A percentile compares a stretch with the other conserved stretches of the same genome.
phyloP scores from a whole-genome alignment of 2,888 invertebrate species.

The Dolichomitus sp. region DNA sequence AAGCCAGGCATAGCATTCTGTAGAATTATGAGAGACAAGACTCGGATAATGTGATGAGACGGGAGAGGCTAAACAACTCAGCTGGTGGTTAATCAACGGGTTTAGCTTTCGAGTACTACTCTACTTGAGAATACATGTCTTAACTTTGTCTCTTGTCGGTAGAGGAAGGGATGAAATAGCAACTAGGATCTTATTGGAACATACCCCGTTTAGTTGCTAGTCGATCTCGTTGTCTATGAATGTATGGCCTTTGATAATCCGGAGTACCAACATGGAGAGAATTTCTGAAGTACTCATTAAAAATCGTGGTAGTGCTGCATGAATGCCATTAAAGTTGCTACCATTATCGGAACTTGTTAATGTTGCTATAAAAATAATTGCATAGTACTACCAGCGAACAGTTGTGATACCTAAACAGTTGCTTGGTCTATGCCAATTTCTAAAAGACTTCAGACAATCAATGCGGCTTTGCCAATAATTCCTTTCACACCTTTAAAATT shows the following conservation, averaged over 20 bases:
- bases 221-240: neutral
- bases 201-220: neutral
- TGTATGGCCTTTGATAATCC: neutral
- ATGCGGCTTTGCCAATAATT: neutral
- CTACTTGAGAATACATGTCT: neutral
- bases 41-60: constrained; percentile 30
- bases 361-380: too few relatives aligned
- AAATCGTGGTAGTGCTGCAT: too few relatives aligned
- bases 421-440: too few relatives aligned
- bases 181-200: neutral
- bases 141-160: neutral
- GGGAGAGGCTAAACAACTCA: constrained; percentile 3
- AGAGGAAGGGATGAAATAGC: neutral
- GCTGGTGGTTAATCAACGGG: constrained; percentile 19
- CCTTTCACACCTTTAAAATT: too few relatives aligned
- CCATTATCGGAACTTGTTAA: too few relatives aligned
- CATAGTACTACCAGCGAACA: too few relatives aligned
- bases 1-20: constrained; percentile 12
- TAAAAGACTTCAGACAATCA: too few relatives aligned
- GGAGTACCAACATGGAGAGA: too few relatives aligned
- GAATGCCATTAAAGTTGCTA: too few relatives aligned
- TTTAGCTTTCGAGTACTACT: constrained; percentile 34
- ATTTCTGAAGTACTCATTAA: too few relatives aligned
- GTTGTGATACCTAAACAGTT: too few relatives aligned
- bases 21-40: constrained; percentile 8